Conservation (phyloP, 1,140 invertebrate species). For the Habropoda laboriosa region DNA sequence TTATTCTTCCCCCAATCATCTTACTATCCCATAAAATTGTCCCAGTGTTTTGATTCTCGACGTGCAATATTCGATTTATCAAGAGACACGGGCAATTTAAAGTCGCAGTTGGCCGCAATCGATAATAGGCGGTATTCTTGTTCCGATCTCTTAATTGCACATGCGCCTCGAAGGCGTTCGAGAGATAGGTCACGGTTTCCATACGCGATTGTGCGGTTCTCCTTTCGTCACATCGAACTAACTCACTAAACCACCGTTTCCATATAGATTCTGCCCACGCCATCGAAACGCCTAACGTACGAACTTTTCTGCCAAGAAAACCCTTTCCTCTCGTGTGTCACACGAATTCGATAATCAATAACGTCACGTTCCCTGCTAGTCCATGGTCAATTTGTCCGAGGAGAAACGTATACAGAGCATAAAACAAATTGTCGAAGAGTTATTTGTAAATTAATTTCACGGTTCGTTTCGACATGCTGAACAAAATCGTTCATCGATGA, state of each 20-base stretch:
- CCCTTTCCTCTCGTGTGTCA: background rate
- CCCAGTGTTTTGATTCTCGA: background rate
- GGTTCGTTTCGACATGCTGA: background rate
- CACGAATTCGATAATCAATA: background rate
- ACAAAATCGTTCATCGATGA: background rate
- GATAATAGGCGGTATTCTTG: constrained; percentile 23
- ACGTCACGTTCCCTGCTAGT: background rate
- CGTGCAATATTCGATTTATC: background rate
- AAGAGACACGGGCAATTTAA: background rate
- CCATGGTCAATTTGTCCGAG: background rate
- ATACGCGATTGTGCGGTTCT: constrained; percentile 30
- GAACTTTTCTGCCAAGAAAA: background rate
- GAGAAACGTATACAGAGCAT: too few species aligned
- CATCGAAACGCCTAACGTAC: background rate
- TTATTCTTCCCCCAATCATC: too few species aligned
- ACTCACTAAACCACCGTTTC: constrained; percentile 49
- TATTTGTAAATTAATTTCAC: background rate
- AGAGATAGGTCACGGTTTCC: constrained; percentile 49
- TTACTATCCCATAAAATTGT: too few species aligned
- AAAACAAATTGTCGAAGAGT: background rate
- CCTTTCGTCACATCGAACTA: background rate
- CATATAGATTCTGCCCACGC: background rate
- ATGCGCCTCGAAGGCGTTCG: constrained; percentile 11
- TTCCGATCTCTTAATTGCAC: constrained; percentile 37
- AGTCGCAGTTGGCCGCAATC: background rate